Conservation (phyloP, 2,113 vertebrate genomes). For the Rissa tridactyla region DNA sequence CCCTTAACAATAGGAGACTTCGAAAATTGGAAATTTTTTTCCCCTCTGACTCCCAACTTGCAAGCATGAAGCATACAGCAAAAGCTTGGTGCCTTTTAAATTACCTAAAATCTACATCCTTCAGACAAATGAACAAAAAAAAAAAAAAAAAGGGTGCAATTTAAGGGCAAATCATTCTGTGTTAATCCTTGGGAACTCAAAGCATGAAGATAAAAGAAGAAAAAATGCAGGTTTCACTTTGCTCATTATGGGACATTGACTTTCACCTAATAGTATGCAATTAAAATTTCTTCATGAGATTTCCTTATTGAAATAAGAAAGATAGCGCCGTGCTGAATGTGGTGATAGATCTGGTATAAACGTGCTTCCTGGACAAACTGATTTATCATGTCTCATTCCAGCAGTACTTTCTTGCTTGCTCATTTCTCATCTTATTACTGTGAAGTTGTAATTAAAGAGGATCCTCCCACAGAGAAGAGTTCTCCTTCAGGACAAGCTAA, state of each 20-base stretch:
- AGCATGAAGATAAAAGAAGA: slow-evolving; percentile 71
- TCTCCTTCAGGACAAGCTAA: slow-evolving; percentile 70
- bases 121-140: slow-evolving; percentile 61
- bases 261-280: slow-evolving; percentile 78
- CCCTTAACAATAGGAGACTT: slow-evolving; percentile 69
- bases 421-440: slow-evolving; percentile 82
- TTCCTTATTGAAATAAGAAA: slow-evolving; percentile 75
- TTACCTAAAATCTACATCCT: slow-evolving; percentile 66
- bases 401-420: slow-evolving; percentile 69
- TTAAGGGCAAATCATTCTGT: slow-evolving; percentile 68
- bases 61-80: slow-evolving; percentile 53
- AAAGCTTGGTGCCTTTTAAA: slow-evolving; percentile 57
- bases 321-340: slow-evolving; percentile 60
- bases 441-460: slow-evolving; percentile 79
- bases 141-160: slow-evolving; percentile 29
- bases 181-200: slow-evolving; percentile 66
- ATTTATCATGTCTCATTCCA: slow-evolving; percentile 79
- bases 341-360: slow-evolving; percentile 74
- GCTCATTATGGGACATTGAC: slow-evolving; percentile 77
- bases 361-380: slow-evolving; percentile 74
- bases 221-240: slow-evolving; percentile 72
- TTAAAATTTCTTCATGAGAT: slow-evolving; percentile 77
- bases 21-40: slow-evolving; percentile 68
- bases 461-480: slow-evolving; percentile 69
- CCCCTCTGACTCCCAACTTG: slow-evolving; percentile 56